Base-by-base conservation (phyloP, 2,113 vertebrate genomes). In the Coturnix japonica region DNA sequence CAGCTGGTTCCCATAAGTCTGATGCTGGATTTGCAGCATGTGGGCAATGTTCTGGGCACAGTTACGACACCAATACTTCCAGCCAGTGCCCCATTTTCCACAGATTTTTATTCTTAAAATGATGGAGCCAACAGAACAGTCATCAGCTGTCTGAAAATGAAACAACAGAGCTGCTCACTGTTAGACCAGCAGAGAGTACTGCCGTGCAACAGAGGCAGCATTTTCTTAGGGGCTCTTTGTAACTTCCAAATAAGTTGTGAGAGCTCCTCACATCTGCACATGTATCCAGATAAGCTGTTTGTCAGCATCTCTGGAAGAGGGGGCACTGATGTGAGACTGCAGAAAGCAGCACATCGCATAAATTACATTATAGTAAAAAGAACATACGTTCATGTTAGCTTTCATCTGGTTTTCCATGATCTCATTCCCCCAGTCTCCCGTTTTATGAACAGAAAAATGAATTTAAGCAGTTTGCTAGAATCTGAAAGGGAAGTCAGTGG, bases 21-120 rank as follows among this genome's bases (percentile, higher is more conserved):
- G 85, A 60, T 93, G 80, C 76, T 85, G 94, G 75, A 65, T 89
- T 80, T 85, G 92, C 69, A 83, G 2, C 46, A 47, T 53, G 93
- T 81, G 85, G 87, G 91, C 91, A 76, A 28, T 2, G 1, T 66
- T 69, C 77, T 86, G 80, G 80, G 89, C 89, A 33, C 44, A 28
- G 56, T 70, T 87, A 79, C 0, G 0, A 73, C 37, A 35, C 21
- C 56, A 56, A 77, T 35, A 83, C 51, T 43, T 89, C 94, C 71
- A 94, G 71, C 81, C 87, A 83, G 72, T 95, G 95, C 89, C 85
- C 85, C 13, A 5, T 74, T 96, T 91, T 80, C 76, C 1, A 1
- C n/a, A 74, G 69, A 44, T 16, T 74, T 71, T 90, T 88, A 59
- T 89, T 67, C 67, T 80, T 57, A 69, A 72, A 67, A 60, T 71